phyloP scores from a whole-genome alignment of 2,797 vertebrate genomes.

The Benthosema pterotum region DNA sequence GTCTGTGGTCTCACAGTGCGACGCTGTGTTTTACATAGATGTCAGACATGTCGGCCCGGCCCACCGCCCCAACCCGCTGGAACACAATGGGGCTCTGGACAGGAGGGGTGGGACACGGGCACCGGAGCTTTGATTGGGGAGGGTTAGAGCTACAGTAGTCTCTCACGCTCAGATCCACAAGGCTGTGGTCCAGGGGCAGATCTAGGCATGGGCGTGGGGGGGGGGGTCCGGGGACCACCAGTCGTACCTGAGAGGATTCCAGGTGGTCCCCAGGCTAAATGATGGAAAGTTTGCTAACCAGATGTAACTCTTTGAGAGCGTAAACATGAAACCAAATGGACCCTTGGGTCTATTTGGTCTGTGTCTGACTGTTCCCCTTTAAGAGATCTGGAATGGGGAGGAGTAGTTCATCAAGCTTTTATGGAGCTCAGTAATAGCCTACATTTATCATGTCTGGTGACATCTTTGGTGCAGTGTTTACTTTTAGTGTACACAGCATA shows the following conservation, averaged over 20 bases:
- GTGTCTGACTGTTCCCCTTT: too few species aligned
- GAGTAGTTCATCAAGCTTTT: too few species aligned
- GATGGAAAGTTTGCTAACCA: too few species aligned
- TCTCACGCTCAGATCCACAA: background rate
- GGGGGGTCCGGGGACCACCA: too few species aligned
- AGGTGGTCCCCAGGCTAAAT: too few species aligned
- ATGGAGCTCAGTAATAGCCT: background rate
- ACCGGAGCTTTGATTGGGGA: conserved; percentile 46
- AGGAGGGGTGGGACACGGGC: conserved; percentile 42
- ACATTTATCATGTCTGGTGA: background rate
- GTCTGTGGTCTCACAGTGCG: conserved; percentile 38
- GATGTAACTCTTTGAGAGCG: too few species aligned
- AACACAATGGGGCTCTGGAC: conserved; percentile 65
- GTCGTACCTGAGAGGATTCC: too few species aligned
- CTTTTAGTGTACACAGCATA: background rate
- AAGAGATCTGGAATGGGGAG: too few species aligned
- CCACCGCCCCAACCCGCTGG: conserved; percentile 60
- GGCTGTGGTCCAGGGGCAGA: background rate
- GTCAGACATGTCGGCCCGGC: conserved; percentile 72
- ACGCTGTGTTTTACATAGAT: conserved; percentile 75
- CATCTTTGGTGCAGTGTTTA: conserved; percentile 4
- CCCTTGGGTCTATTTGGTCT: too few species aligned
- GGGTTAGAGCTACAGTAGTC: conserved; percentile 45
- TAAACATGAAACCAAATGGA: too few species aligned
- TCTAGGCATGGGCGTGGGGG: too few species aligned